These are phyloP conservation scores for Potamarius usumacintae DNA, from an alignment of 2,113 vertebrate genomes.

Conservation along the genomic window DNA sequence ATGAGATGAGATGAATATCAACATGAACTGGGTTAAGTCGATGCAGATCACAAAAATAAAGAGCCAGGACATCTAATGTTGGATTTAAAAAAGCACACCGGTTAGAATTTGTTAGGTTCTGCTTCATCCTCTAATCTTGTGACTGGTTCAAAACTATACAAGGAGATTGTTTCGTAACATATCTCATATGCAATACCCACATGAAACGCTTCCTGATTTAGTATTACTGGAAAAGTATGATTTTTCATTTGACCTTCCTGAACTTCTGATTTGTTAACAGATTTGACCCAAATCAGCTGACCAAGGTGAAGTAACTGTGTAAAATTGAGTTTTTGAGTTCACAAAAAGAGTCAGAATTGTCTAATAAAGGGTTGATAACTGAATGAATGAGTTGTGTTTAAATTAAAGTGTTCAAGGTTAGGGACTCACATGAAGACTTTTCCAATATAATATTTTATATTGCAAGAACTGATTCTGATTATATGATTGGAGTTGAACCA, in stretches of 20 bases:
- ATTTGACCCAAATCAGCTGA: not conserved
- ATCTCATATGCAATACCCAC: not conserved
- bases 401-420: not conserved
- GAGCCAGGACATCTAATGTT: not conserved
- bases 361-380: not conserved
- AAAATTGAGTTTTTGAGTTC: not conserved
- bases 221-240: not conserved
- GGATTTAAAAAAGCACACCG: not conserved
- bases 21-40: not conserved
- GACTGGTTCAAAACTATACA: not conserved
- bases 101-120: not conserved
- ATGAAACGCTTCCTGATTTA: not conserved
- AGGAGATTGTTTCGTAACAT: not conserved
- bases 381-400: not conserved
- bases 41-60: not conserved
- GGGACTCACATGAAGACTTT: not conserved
- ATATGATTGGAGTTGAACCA: not conserved
- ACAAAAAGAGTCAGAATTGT: not conserved
- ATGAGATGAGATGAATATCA: not conserved
- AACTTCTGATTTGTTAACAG: not conserved
- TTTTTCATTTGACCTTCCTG: not conserved
- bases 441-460: not conserved
- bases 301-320: not conserved
- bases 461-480: not conserved
- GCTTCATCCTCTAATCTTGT: not conserved